A percentile compares a stretch with the other conserved stretches of the same genome.
Evolutionary conservation across 2,797 vertebrate species (phyloP).

Genomic region (Echeneis naucrates): DNA sequence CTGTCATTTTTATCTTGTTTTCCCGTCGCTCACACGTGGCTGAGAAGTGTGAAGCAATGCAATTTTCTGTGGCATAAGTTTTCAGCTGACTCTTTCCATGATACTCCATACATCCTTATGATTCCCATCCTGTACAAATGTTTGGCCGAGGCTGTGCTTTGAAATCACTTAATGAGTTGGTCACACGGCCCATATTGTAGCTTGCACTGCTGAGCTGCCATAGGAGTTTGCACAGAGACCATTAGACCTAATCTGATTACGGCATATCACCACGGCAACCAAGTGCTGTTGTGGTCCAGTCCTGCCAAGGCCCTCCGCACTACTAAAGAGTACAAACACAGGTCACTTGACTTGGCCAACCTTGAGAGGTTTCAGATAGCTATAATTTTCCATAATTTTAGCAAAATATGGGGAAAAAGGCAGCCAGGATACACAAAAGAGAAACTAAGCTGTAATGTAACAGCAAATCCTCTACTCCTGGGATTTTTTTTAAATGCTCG

Average conservation of each 20-base stretch:
- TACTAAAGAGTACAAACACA: conserved; percentile 49
- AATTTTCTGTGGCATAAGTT: conserved; percentile 14
- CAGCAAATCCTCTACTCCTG: conserved; percentile 48
- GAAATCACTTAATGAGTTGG: conserved; percentile 57
- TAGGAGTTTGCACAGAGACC: conserved; percentile 44
- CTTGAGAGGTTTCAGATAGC: conserved; percentile 68
- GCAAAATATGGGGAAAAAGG: conserved; percentile 36
- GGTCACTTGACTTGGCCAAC: conserved; percentile 45
- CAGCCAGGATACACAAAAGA: conserved; percentile 56
- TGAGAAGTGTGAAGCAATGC: conserved; percentile 28
- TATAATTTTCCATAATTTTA: conserved; percentile 55
- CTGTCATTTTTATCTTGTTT: conserved; percentile 19
- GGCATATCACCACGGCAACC: conserved; percentile 65
- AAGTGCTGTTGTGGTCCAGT: conserved; percentile 51
- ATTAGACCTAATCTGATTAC: conserved; percentile 68
- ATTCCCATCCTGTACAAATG: conserved; percentile 40
- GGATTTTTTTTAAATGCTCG: conserved; percentile 39
- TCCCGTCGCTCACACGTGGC: conserved; percentile 37
- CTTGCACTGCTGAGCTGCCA: conserved; percentile 35
- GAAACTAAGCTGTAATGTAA: conserved; percentile 49
- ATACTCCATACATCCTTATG: conserved; percentile 36
- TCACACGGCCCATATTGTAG: conserved; percentile 32
- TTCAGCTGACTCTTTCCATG: conserved; percentile 23
- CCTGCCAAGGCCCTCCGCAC: conserved; percentile 46
- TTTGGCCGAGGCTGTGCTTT: conserved; percentile 30